Base-by-base conservation (phyloP, 2,113 vertebrate genomes). In the Scalopus aquaticus region DNA sequence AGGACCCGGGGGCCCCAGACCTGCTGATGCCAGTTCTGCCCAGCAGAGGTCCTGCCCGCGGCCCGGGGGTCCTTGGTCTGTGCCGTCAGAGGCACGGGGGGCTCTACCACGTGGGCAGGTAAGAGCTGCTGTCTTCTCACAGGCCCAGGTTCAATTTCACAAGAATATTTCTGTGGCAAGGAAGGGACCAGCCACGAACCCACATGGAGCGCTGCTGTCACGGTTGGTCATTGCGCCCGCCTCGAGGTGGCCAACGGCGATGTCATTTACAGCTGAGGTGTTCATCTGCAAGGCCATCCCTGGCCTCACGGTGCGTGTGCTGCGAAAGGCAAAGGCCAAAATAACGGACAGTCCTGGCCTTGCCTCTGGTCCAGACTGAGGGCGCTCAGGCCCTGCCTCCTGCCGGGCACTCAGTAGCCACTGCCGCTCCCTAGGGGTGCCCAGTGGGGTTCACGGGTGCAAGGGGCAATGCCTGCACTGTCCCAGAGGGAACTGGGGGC, bases 321-420 rank as follows among this genome's bases (percentile, higher is more conserved):
- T 30, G 3, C 46, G 32, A 30, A 44, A 56, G 49, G 56, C 26
- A 44, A 76, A 70, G 44, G 35, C 4, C 30, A 8, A 15, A 39
- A 17, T 3, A 9, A 24, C 22, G 10, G 9, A 37, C 4, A 2
- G 1, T 16, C 35, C 42, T 13, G n/a, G 16, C 16, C 9, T 4
- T 26, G 39, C 42, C 22, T 22, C 42, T 49, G 30, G 4, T 72
- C 28, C 16, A 17, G 9, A 13, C 13, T 17, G 69, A 8, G 22
- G 28, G 17, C 2, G 5, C 8, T 44, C 4, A 49, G 11, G n/a
- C 7, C 9, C 26, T 30, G 13, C 13, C 0, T 1, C 0, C 0
- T 1, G 5, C 51, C 16, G 2, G 51, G 51, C 15, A 24, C 13
- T 56, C 54, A 0, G 16, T 0, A 11, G 24, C 16, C 42, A 22